Conservation (phyloP, 2,888 invertebrate species). For the Zaprionus obscuricornis region DNA sequence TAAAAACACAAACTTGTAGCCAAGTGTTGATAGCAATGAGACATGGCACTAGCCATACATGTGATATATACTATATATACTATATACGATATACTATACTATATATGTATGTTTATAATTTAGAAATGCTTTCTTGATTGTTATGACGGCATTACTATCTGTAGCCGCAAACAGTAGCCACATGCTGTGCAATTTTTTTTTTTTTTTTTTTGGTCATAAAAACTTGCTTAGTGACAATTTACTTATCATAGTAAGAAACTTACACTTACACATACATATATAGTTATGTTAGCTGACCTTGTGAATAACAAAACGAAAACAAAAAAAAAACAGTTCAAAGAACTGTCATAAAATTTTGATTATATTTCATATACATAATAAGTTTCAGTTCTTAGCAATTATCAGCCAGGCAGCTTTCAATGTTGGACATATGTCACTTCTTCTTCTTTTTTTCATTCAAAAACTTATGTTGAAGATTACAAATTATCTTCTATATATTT, state of each 20-base stretch:
- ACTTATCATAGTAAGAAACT: background rate
- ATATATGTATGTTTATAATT: conserved; percentile 1
- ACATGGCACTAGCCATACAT: no score
- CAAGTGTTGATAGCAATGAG: conserved; percentile 53
- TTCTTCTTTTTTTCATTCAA: no score
- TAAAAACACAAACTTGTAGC: conserved; percentile 31
- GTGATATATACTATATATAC: no score
- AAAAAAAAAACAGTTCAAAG: conserved; percentile 43
- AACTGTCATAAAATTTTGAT: conserved; percentile 28
- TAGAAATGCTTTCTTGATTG: no score
- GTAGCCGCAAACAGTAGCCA: no score
- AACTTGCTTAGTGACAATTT: conserved; percentile 13
- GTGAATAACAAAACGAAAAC: no score
- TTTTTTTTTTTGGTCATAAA: no score
- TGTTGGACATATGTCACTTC: no score
- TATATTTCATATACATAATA: background rate
- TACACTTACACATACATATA: background rate
- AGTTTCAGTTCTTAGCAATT: conserved; percentile 10
- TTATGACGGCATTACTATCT: no score
- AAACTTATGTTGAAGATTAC: no score
- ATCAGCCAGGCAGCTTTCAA: conserved; percentile 19
- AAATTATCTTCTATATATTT: no score
- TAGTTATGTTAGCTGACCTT: conserved; percentile 25
- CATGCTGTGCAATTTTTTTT: no score
- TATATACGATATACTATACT: background rate